These are phyloP conservation scores for Cosmorhoe ocellata DNA, from an alignment of 2,888 invertebrate genomes.

Conservation along the genomic window DNA sequence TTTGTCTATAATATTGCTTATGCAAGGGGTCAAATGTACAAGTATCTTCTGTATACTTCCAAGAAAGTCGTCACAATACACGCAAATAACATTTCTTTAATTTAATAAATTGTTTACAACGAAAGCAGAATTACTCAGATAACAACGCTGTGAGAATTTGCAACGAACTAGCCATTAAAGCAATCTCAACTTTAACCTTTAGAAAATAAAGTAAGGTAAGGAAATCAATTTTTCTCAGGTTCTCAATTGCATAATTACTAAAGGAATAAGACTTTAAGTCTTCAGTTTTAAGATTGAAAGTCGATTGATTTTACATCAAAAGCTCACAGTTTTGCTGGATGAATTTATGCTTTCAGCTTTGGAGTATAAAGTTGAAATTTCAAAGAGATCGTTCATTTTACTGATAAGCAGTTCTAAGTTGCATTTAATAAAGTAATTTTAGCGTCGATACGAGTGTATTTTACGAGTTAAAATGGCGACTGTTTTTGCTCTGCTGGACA, in stretches of 20 bases:
- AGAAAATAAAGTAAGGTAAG: background rate
- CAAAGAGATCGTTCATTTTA: conserved; percentile 27
- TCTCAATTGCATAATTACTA: background rate
- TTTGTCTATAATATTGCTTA: no score
- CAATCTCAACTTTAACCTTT: conserved; percentile 3
- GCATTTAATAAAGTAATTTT: conserved; percentile 36
- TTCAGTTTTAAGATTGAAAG: background rate
- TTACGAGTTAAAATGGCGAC: conserved; percentile 13
- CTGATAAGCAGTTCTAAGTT: conserved; percentile 35
- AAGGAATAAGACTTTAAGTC: background rate
- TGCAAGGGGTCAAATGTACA: no score
- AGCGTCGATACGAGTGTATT: conserved; percentile 30
- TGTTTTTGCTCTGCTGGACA: conserved; percentile 30
- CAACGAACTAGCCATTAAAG: background rate
- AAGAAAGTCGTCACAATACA: conserved; percentile 4
- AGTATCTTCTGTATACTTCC: no score
- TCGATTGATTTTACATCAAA: conserved; percentile 4
- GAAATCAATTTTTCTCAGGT: background rate
- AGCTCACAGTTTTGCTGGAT: background rate
- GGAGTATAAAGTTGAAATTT: conserved; percentile 11
- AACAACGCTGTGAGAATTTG: conserved; percentile 18
- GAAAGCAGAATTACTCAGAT: conserved; percentile 8
- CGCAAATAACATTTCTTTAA: background rate
- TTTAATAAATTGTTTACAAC: conserved; percentile 5
- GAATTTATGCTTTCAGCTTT: background rate